phyloP scores from a whole-genome alignment of 2,797 vertebrate species.

The Sebastes variabilis region DNA sequence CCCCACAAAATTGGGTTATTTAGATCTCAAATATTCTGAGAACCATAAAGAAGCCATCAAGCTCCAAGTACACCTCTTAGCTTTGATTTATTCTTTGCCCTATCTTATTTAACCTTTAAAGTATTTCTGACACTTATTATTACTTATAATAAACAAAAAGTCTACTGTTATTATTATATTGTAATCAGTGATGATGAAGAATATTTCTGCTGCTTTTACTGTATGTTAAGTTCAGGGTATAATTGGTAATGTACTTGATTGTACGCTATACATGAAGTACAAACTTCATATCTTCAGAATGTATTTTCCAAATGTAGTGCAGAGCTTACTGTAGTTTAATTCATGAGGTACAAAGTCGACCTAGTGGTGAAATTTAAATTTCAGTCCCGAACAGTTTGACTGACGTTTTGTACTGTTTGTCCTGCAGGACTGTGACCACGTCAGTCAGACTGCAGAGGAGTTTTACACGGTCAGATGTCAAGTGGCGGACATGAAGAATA shows the following conservation, averaged over 20 bases:
- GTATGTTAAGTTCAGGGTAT: neutral
- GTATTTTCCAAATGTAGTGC: neutral
- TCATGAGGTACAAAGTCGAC: neutral
- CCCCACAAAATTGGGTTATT: neutral
- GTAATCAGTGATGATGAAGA: neutral
- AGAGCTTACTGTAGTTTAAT: neutral
- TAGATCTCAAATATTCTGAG: neutral
- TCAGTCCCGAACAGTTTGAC: neutral
- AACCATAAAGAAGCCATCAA: neutral
- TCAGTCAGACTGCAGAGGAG: conserved; percentile 98
- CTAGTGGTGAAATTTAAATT: accelerated
- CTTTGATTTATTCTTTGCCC: neutral
- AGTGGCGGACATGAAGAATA: conserved; percentile 99
- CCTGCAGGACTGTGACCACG: conserved; percentile 95
- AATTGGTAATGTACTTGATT: neutral
- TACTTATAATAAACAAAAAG: neutral
- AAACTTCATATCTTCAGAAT: neutral
- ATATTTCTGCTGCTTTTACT: neutral
- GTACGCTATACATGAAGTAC: neutral
- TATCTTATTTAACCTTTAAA: neutral
- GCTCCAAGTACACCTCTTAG: neutral
- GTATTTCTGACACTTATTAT: neutral
- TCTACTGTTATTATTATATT: neutral
- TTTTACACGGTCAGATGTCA: conserved; percentile 99
- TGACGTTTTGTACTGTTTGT: neutral